phyloP scores from a whole-genome alignment of 2,797 vertebrate species.

The Alcedo quadribrachys region DNA sequence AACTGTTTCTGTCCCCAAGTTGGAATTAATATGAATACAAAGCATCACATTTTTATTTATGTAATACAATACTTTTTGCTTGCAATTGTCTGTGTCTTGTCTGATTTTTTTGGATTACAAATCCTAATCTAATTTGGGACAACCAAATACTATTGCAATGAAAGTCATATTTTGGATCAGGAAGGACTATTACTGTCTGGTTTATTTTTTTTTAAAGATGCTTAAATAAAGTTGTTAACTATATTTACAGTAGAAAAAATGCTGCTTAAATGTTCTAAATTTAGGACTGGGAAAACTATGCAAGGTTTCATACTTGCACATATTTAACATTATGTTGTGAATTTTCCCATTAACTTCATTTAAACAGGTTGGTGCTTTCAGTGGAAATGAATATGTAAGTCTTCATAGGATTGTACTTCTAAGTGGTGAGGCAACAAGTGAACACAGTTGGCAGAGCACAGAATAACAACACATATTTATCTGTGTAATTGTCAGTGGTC shows the following conservation, averaged over 20 bases:
- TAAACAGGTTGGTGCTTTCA: neutral
- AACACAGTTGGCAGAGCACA: neutral
- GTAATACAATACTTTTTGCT: neutral
- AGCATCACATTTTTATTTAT: neutral
- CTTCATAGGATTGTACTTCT: neutral
- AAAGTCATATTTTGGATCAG: neutral
- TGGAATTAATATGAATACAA: neutral
- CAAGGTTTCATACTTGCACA: neutral
- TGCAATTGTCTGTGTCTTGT: neutral
- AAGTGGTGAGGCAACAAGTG: neutral
- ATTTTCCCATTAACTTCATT: neutral
- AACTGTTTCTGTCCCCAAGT: neutral
- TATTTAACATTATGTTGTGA: neutral
- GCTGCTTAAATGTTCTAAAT: neutral
- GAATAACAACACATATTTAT: too few relatives aligned
- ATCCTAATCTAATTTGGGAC: neutral
- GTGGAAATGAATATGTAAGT: neutral
- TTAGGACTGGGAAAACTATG: neutral
- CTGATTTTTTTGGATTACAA: neutral
- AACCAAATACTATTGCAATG: neutral
- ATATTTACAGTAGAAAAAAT: neutral
- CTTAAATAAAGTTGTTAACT: neutral
- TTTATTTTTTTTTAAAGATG: neutral
- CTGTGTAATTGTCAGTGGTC: neutral
- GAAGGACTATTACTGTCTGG: neutral